Conservation (phyloP, 2,797 vertebrate species). For the Hapalemur alaotrensis region DNA sequence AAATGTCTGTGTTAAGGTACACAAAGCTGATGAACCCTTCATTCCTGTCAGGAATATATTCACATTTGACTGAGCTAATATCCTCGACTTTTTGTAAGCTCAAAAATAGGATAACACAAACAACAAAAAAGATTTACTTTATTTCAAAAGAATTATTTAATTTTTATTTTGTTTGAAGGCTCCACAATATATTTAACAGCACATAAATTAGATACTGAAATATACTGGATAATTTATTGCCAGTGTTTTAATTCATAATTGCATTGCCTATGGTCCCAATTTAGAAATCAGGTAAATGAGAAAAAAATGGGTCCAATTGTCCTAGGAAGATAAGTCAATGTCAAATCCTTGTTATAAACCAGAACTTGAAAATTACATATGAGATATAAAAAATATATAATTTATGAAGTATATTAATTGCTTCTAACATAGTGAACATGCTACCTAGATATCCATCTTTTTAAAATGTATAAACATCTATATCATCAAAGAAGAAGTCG, state of each 20-base stretch:
- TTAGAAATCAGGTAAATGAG: not conserved
- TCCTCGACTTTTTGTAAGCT: not conserved
- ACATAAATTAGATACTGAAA: not conserved
- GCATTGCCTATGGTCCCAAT: not conserved
- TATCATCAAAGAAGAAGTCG: not conserved
- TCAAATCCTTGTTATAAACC: not conserved
- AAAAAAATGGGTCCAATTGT: not conserved
- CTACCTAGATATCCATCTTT: not conserved
- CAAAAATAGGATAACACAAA: not conserved
- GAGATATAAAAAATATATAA: not conserved
- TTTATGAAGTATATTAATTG: not conserved
- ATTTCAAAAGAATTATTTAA: not conserved
- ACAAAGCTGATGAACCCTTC: not conserved
- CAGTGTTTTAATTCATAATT: slow-evolving; percentile 37
- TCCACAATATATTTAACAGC: not conserved
- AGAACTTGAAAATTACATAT: not conserved
- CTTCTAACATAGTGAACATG: not conserved
- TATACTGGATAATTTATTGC: not conserved
- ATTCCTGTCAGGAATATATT: not conserved
- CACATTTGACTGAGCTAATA: slow-evolving; percentile 17
- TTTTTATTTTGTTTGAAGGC: not conserved
- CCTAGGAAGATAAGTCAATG: not conserved
- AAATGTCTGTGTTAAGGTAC: slow-evolving; percentile 1
- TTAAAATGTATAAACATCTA: not conserved
- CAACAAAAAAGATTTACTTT: not conserved